Conservation (phyloP, 2,797 vertebrate species). For the Fratercula arctica region DNA sequence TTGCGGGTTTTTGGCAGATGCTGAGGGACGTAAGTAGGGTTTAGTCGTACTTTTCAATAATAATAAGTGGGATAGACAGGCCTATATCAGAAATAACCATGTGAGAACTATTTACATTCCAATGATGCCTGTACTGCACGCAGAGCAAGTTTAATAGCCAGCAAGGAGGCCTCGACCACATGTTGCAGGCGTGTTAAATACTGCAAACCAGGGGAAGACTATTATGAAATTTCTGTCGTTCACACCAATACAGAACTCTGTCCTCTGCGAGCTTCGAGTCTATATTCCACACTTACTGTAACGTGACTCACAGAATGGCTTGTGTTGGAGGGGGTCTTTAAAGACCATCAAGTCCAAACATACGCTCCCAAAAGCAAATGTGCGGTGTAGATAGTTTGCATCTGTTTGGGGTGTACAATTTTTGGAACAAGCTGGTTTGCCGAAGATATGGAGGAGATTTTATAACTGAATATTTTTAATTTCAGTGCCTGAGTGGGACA, state of each 20-base stretch:
- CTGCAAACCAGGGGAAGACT: not conserved
- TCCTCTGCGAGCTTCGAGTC: not conserved
- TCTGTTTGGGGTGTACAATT: not conserved
- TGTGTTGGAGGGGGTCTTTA: not conserved
- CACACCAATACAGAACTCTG: not conserved
- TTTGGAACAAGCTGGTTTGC: not conserved
- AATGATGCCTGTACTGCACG: not conserved
- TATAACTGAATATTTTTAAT: not conserved
- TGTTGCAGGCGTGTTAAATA: not conserved
- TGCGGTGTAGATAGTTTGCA: not conserved
- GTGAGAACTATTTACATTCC: not conserved
- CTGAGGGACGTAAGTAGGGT: not conserved
- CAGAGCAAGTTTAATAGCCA: not conserved
- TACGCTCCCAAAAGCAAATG: not conserved
- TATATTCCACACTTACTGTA: rapidly evolving
- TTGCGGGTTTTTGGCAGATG: constrained; percentile 52
- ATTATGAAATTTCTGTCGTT: not conserved
- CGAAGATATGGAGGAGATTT: not conserved
- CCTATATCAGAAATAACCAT: not conserved
- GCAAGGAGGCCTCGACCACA: not conserved
- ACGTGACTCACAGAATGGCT: not conserved
- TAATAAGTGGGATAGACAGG: not conserved
- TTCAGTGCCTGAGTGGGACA: not conserved
- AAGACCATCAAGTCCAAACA: not conserved
- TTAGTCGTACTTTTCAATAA: not conserved